Base-by-base conservation (phyloP, 2,888 invertebrate species). In the Kryphioiulus occultus region DNA sequence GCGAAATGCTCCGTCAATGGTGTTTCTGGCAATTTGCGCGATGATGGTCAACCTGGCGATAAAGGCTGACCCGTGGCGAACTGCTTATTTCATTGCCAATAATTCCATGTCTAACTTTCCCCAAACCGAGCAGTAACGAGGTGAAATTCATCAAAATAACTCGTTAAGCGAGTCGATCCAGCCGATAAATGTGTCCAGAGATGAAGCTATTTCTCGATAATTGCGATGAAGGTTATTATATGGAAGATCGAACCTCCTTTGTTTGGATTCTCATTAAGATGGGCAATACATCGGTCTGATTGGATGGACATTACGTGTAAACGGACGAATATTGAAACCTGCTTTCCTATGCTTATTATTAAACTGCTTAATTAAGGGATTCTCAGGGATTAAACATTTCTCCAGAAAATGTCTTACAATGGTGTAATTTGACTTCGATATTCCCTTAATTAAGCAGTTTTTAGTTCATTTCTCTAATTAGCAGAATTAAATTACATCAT, bases 61-160 rank as follows among this genome's bases (percentile, higher is more conserved):
- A 59, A 59, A 59, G 7, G n/a, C 19, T 59, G 59, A 59, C 59
- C 59, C 59, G 17, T n/a, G 59, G 59, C n/a, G 17, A 59, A n/a
- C 17, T 59, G 59, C 59, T 59, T 59, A 59, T 59, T 59, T 59
- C 59, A 59, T 59, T 59, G 59, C 19, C n/a, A 59, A 59, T 59
- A 59, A 59, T n/a, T 59, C n/a, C 59, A n/a, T 19, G 4, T 19
- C 59, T 59, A 59, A 59, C 59, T 59, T 59, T 59, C 59, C 59
- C 59, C 59, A 59, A 59, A 59, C 59, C n/a, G 59, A 59, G n/a
- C 59, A 59, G 19, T 59, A 59, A 59, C 59, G n/a, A 59, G 59
- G 59, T 19, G 59, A 59, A n/a, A 59, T 59, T 59, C 59, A 59
- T 59, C 59, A 59, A 59, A 59, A 59, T 59, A 59, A n/a, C 59